A percentile compares a stretch with the other conserved stretches of the same genome.
phyloP scores from a whole-genome alignment of 2,113 vertebrate species.

The Sclerurus mexicanus region DNA sequence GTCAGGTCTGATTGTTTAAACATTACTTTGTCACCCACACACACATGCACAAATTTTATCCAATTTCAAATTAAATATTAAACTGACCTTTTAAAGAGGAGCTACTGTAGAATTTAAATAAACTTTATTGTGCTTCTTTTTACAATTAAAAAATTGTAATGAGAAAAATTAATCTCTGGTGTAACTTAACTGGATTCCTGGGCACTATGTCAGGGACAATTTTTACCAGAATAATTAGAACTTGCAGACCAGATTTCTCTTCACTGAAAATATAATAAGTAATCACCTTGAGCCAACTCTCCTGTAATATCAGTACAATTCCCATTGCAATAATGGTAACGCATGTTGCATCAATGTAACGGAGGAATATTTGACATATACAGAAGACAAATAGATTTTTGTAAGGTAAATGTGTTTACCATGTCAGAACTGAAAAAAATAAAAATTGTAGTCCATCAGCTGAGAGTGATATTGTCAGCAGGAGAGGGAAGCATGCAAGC shows the following conservation, averaged over 20 bases:
- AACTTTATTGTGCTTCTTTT: constrained; percentile 12
- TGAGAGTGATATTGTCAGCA: not conserved
- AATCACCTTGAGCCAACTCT: constrained; percentile 32
- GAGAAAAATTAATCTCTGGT: constrained; percentile 9
- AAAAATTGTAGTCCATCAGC: not conserved
- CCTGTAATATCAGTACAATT: constrained; percentile 12
- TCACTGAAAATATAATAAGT: constrained; percentile 23
- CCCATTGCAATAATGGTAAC: constrained; percentile 12
- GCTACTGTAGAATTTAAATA: constrained; percentile 7
- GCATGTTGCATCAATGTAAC: not conserved
- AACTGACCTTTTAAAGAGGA: constrained; percentile 13
- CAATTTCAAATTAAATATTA: constrained; percentile 43
- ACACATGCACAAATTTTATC: not conserved
- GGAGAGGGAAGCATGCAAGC: not conserved
- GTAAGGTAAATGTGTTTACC: not conserved
- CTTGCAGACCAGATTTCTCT: not conserved
- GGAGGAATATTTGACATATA: not conserved
- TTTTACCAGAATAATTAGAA: constrained; percentile 37
- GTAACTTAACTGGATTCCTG: not conserved
- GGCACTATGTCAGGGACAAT: not conserved
- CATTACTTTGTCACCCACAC: not conserved
- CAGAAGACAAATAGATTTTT: not conserved
- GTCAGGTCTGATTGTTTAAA: constrained; percentile 33
- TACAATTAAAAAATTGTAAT: constrained; percentile 21
- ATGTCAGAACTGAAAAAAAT: not conserved